Evolutionary conservation across 2,888 invertebrate genomes (phyloP), one percentile per base, ranked within the genome.

Genomic region (Microctonus brassicae): DNA sequence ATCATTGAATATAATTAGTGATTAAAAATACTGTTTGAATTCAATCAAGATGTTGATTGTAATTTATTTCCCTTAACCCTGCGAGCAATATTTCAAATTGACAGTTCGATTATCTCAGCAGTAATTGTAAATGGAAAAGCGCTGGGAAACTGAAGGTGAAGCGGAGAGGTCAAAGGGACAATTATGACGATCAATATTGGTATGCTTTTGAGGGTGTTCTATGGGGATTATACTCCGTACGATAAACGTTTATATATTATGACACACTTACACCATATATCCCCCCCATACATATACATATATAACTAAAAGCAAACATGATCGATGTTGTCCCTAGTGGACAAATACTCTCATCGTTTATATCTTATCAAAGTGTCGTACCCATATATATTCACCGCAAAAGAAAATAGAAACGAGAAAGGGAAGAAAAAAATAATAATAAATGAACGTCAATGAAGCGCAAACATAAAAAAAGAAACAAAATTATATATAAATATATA

Each of bases 361-460:
- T 20, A 9, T 47, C 17, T 47, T 17, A 55, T 55, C 24, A 55
- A 53, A 22, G 26, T 24, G 26, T 55, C 47, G 3, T 55, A 20
- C 29, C 26, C 58, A 33, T 33, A 53, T 26, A n/a, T n/a, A n/a
- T n/a, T n/a, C n/a, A n/a, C n/a, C n/a, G n/a, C n/a, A 58, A 55
- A 39, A 17, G 24, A 33, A 9, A 22, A 20, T 53, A 22, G 55
- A 39, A 64, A 73, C 39, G 39, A 64, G 42, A 29, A 33, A 26
- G 58, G 34, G 36, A 63, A 55, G 52, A 69, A 69, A 52, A 42
- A 52, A 64, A 67, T 47, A 9, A 20, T 20, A 9, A n/a, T 17
- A 20, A 26, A 24, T 22, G 11, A 55, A 26, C 26, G 22, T 20
- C 22, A 22, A 39, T 39, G 39, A 39, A 20, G 17, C 17, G 7